phyloP scores from a whole-genome alignment of 2,888 invertebrate species.

The Andrena flavipes region DNA sequence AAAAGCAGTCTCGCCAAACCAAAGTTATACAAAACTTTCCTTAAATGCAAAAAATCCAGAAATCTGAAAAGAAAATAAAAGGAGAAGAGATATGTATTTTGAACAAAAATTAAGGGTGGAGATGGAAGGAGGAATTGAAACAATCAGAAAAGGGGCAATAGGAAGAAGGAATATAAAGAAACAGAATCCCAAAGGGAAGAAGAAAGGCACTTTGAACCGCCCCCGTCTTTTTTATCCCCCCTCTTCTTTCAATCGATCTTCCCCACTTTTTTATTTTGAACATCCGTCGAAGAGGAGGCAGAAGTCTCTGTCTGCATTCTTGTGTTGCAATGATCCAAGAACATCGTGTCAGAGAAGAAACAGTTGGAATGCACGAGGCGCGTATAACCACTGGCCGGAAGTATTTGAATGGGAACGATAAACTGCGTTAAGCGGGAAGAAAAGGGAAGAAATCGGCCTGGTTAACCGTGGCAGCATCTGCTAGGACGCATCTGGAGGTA shows the following conservation, averaged over 20 bases:
- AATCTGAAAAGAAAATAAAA: too few relatives aligned
- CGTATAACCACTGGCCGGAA: neutral
- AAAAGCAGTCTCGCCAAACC: too few relatives aligned
- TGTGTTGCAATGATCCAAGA: neutral
- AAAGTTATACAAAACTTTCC: too few relatives aligned
- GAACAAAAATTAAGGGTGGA: too few relatives aligned
- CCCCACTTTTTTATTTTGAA: neutral
- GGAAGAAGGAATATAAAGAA: neutral
- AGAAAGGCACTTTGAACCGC: neutral
- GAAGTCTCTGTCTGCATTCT: neutral
- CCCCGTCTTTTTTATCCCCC: neutral
- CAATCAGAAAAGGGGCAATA: too few relatives aligned
- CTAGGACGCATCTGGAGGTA: constrained; percentile 17
- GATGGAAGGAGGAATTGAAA: too few relatives aligned
- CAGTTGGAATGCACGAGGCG: constrained; percentile 1
- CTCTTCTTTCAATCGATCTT: neutral
- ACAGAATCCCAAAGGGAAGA: neutral
- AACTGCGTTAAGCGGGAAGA: constrained; percentile 19
- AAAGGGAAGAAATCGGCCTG: constrained; percentile 11
- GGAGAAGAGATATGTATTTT: too few relatives aligned
- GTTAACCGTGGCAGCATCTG: constrained; percentile 16
- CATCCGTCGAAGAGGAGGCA: neutral
- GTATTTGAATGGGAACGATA: constrained; percentile 2
- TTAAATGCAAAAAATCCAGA: too few relatives aligned
- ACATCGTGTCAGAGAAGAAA: neutral